Conservation (phyloP, 2,113 vertebrate genomes). For the Siphamia tubifer region DNA sequence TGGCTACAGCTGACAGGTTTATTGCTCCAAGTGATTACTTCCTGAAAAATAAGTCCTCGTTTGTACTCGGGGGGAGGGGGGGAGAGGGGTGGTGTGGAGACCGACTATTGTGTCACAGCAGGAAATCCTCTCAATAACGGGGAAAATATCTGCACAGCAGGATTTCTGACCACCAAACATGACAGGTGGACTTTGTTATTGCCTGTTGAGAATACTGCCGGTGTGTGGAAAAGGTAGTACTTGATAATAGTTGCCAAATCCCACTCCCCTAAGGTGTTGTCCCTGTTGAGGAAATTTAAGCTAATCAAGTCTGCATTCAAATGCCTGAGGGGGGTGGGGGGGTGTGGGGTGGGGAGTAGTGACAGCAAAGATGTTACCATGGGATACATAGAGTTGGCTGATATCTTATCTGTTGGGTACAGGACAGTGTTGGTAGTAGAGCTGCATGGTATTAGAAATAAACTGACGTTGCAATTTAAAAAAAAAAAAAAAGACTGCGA, state of each 20-base stretch:
- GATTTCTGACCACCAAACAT: slow-evolving; percentile 13
- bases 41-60: slow-evolving; percentile 11
- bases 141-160: slow-evolving; percentile 14
- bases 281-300: slow-evolving; percentile 39
- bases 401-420: neutral
- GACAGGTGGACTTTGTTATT: neutral
- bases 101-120: slow-evolving; percentile 5
- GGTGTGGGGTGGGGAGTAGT: no score
- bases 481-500: no score
- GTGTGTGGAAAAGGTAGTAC: neutral
- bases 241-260: slow-evolving; percentile 19
- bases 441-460: no score
- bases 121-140: slow-evolving; percentile 35
- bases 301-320: slow-evolving; percentile 38
- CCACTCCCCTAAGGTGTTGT: slow-evolving; percentile 25
- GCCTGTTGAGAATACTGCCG: slow-evolving; percentile 3
- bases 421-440: neutral
- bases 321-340: slow-evolving; percentile 35
- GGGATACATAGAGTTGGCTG: slow-evolving; percentile 10
- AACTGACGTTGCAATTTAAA: no score
- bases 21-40: slow-evolving; percentile 32
- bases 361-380: slow-evolving; percentile 34
- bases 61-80: slow-evolving; percentile 4
- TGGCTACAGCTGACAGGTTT: slow-evolving; percentile 32
- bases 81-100: no score